Evolutionary conservation across 1,140 invertebrate species (phyloP), one percentile per base, ranked within the genome.

Genomic region (Nebria ingens): DNA sequence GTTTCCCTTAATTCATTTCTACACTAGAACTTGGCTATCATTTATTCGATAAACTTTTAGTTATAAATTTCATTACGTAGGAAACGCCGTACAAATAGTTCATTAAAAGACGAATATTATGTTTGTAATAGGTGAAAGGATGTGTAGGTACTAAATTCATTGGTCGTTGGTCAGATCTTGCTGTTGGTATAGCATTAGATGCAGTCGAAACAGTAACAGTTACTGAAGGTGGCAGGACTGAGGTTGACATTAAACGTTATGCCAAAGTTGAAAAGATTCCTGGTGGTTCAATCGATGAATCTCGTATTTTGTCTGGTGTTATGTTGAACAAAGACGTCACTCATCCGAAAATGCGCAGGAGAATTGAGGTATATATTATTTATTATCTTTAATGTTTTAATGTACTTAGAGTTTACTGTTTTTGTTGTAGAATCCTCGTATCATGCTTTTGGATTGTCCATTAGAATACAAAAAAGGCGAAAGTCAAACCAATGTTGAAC

Each of bases 291-390:
- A 90, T 99, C 54, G 96, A 98, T 68, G 95, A 99, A 56, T 97
- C 92, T 2, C 75, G 80, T 60, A 94, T 99, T n/a, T 71, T 99
- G 2, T 86, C 82, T 60, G 97, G 97, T 20, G 87, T 99, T 2
- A 98, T 99, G 93, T 70, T 99, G 17, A 99, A 99, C 73, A 99
- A 99, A 75, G 97, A 99, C 75, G 91, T 99, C 0, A 94, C 93
- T 1, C 97, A 99, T 75, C 84, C 94, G 0, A 97, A 97, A 78
- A 99, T 99, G 97, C 80, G 80, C 61, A 81, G 97, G 21, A 83
- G 82, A 42, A 97, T 99, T 65, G 88, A 97, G 55, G 62, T 29
- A 53, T 12, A 6, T 34, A 15, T 29, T 29, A 29, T 25, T 29
- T 29, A 23, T 49, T 19, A 34, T n/a, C n/a, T 9, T 6, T 49